Conservation (phyloP, 2,113 vertebrate species). For the Lampris megalopsis region DNA sequence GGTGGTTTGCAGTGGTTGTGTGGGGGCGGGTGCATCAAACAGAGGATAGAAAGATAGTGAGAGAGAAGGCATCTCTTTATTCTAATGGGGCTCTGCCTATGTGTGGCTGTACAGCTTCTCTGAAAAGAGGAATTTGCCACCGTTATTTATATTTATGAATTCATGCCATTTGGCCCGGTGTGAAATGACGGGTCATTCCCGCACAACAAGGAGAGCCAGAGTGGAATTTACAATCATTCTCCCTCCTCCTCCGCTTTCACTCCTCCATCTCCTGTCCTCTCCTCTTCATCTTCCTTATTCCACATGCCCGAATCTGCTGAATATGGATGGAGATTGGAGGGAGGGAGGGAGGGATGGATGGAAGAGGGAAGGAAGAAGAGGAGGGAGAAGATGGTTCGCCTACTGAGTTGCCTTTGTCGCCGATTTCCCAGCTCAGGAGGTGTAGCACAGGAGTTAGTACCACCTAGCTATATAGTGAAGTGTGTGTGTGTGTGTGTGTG, state of each 20-base stretch:
- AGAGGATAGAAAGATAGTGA: conserved; percentile 45
- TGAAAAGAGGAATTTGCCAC: conserved; percentile 78
- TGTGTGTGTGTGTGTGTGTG: conserved; percentile 45
- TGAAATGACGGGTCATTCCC: conserved; percentile 87
- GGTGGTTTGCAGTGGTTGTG: conserved; percentile 15
- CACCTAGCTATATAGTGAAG: conserved; percentile 65
- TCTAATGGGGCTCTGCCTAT: conserved; percentile 69
- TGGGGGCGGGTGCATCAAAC: conserved; percentile 45
- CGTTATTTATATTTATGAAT: conserved; percentile 89
- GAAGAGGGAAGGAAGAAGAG: conserved; percentile 22
- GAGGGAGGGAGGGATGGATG: conserved; percentile 20
- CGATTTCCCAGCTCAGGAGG: conserved; percentile 76
- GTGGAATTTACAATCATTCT: conserved; percentile 84
- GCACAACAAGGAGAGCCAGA: conserved; percentile 84
- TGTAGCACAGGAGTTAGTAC: conserved; percentile 66
- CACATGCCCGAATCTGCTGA: conserved; percentile 80
- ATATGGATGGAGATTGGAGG: conserved; percentile 78
- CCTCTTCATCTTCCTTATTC: conserved; percentile 60
- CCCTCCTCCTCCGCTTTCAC: conserved; percentile 13
- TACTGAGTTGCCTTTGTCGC: conserved; percentile 79
- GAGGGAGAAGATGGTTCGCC: conserved; percentile 38
- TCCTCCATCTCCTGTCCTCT: conserved; percentile 22
- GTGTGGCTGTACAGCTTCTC: conserved; percentile 72
- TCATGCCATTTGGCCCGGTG: conserved; percentile 85
- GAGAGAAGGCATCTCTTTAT: conserved; percentile 67